These are phyloP conservation scores for Perca fluviatilis DNA, from an alignment of 2,113 vertebrate genomes.

Conservation along the genomic window DNA sequence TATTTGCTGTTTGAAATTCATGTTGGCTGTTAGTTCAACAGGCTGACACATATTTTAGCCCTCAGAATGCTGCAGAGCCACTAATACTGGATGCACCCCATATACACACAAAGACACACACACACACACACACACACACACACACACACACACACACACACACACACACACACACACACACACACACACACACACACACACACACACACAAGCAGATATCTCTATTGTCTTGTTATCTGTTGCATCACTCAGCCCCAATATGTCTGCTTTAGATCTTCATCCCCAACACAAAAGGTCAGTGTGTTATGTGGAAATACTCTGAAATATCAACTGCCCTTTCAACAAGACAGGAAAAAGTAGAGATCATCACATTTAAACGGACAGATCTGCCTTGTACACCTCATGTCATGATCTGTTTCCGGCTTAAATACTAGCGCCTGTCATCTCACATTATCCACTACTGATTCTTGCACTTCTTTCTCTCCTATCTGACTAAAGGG, in stretches of 20 bases:
- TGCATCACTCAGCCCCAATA: constrained; percentile 39
- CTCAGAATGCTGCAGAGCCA: constrained; percentile 23
- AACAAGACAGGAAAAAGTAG: constrained; percentile 7
- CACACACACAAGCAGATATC: background rate
- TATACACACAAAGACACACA: background rate
- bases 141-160: background rate
- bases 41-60: constrained; percentile 63
- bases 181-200: background rate
- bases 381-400: constrained; percentile 9
- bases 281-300: constrained; percentile 50
- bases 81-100: constrained; percentile 18
- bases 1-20: constrained; percentile 66
- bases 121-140: background rate
- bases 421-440: constrained; percentile 53
- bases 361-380: constrained; percentile 11
- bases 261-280: constrained; percentile 53
- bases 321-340: constrained; percentile 58
- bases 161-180: too few relatives aligned
- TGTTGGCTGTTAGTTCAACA: constrained; percentile 63
- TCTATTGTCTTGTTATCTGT: constrained; percentile 25
- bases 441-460: constrained; percentile 34
- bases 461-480: constrained; percentile 24
- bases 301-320: constrained; percentile 19
- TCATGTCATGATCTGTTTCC: constrained; percentile 34
- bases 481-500: constrained; percentile 29